Percentiles rank a stretch among this genome's conserved stretches.
These are phyloP conservation scores for Carabus problematicus DNA, from an alignment of 2,888 invertebrate species.

Conservation along the genomic window DNA sequence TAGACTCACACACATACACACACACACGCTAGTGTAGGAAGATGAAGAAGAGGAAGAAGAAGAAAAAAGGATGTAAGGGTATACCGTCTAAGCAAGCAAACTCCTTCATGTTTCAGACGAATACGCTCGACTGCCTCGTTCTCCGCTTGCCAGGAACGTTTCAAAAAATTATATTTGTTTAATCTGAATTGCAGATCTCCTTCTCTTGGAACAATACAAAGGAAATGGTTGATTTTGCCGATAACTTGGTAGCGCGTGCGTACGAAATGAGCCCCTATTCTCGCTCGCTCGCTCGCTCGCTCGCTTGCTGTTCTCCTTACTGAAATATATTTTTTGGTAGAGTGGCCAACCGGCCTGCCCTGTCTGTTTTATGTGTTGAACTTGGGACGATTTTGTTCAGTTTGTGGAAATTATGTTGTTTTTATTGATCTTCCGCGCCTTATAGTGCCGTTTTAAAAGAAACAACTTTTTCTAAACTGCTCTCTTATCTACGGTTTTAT, in stretches of 20 bases:
- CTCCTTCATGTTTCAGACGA: conserved; percentile 46
- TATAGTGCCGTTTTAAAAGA: conserved; percentile 19
- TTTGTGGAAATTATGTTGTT: conserved; percentile 35
- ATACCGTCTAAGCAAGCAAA: conserved; percentile 46
- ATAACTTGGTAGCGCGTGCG: conserved; percentile 27
- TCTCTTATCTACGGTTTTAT: conserved; percentile 20
- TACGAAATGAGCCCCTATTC: conserved; percentile 1
- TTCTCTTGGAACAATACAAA: conserved; percentile 38
- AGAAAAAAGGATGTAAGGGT: too few relatives aligned
- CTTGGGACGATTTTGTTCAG: conserved; percentile 34
- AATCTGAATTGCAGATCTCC: conserved; percentile 58
- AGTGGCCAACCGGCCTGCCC: conserved; percentile 16
- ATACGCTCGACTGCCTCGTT: conserved; percentile 52
- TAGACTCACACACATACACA: conserved; percentile 12
- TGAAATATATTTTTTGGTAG: conserved; percentile 26
- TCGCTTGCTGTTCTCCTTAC: background rate
- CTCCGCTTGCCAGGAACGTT: conserved; percentile 49
- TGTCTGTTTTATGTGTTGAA: conserved; percentile 29
- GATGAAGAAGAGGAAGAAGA: too few relatives aligned
- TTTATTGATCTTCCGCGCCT: conserved; percentile 32
- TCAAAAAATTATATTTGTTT: conserved; percentile 59
- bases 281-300: background rate
- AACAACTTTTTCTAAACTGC: conserved; percentile 27
- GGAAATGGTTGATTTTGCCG: conserved; percentile 38
- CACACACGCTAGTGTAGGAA: background rate